Evolutionary conservation across 2,113 vertebrate species (phyloP), one percentile per base, ranked within the genome.

Genomic region (Triplophysa dalaica): DNA sequence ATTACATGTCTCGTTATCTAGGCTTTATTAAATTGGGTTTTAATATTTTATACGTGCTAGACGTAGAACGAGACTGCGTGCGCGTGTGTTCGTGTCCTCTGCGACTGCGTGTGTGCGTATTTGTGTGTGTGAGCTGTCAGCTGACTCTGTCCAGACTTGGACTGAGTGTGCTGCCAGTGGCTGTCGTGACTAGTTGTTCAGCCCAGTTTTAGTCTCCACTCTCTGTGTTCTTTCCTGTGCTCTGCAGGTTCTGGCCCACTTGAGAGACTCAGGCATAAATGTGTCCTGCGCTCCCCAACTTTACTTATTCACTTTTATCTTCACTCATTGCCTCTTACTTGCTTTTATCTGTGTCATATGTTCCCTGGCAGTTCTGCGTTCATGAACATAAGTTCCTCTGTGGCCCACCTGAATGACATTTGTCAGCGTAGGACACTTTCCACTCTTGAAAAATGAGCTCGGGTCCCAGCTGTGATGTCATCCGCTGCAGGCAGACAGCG

Each of bases 211-310:
- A 82, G 83, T 65, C 76, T 77, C 80, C 73, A 26, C 76, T 85
- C 80, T 69, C 83, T 77, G 83, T 85, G 77, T 74, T 66, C 77
- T 84, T 84, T 84, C 83, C 83, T 81, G 79, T 78, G 83, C 83
- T 64, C 83, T 79, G 76, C 80, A 67, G 83, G 83, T 77, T 56
- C 75, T 79, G 83, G 80, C 83, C 83, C 81, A 82, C 64, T 85
- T 82, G 80, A 62, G 80, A 58, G 69, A 74, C 72, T 72, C 77
- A 79, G 77, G 79, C 83, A 76, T 67, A 72, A 78, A 41, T 68
- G 74, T 70, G 72, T 84, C 83, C 43, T 66, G 38, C 26, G 63
- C 63, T 75, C 79, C n/a, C n/a, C n/a, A n/a, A n/a, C n/a, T n/a
- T n/a, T n/a, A n/a, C n/a, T n/a, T n/a, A 24, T 63, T 50, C 58